These are phyloP conservation scores for Acropternis orthonyx DNA, from an alignment of 2,797 vertebrate genomes.

Conservation along the genomic window DNA sequence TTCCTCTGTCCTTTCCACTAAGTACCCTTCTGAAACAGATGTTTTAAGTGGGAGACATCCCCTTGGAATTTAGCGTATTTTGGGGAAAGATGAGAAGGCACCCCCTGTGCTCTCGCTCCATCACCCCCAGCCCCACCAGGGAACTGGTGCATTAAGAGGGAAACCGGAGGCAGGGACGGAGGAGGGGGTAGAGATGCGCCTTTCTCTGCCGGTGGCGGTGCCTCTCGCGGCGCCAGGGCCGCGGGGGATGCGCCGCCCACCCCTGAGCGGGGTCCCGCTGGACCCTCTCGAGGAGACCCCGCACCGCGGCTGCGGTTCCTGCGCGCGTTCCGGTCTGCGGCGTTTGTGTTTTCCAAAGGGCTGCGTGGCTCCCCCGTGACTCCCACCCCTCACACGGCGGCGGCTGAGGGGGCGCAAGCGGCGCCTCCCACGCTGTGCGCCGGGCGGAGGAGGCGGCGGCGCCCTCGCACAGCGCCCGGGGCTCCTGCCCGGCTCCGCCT, in stretches of 20 bases:
- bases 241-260: background rate
- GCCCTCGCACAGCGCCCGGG: background rate
- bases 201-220: background rate
- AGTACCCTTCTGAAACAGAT: background rate
- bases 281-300: background rate
- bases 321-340: background rate
- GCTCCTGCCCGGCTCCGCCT: background rate
- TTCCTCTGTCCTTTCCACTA: background rate
- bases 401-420: too few species aligned
- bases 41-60: background rate
- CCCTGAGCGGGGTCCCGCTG: background rate
- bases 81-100: fast-evolving
- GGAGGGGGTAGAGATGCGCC: fast-evolving
- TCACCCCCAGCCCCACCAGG: background rate
- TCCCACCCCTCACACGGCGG: background rate
- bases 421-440: background rate
- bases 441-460: background rate
- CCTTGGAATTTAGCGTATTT: background rate
- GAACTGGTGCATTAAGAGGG: background rate
- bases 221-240: background rate
- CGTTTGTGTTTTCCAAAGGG: fast-evolving
- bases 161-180: fast-evolving
- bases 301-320: background rate
- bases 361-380: background rate
- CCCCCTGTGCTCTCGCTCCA: fast-evolving